phyloP scores from a whole-genome alignment of 2,113 vertebrate genomes.

The Oryzias javanicus region DNA sequence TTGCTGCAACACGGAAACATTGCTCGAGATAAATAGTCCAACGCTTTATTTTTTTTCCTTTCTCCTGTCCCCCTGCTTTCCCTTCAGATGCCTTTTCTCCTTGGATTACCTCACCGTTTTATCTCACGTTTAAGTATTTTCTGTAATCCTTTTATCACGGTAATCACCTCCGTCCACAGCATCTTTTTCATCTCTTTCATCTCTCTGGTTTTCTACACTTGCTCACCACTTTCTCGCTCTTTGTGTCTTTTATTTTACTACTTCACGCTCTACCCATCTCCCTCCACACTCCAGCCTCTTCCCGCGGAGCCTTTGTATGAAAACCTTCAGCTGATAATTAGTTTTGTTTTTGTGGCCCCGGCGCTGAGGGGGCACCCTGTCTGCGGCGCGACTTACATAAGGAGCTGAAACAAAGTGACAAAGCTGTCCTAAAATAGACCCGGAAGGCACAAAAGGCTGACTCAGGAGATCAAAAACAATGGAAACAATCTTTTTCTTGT shows the following conservation, averaged over 20 bases:
- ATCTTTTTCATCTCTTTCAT: constrained; percentile 8
- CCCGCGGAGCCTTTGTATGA: constrained; percentile 1
- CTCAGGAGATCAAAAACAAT: constrained; percentile 25
- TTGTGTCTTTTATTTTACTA: constrained; percentile 15
- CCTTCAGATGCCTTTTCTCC: constrained; percentile 29
- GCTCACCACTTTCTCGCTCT: neutral
- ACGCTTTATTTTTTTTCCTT: constrained; percentile 35
- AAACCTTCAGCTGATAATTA: constrained; percentile 50
- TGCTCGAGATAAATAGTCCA: constrained; percentile 30
- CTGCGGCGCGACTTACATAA: constrained; percentile 20
- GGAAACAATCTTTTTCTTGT: constrained; percentile 13
- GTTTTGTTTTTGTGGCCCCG: constrained; percentile 39
- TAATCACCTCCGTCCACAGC: neutral
- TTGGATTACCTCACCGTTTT: constrained; percentile 23
- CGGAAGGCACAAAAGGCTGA: constrained; percentile 18
- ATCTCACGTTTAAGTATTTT: constrained; percentile 22
- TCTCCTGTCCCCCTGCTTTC: constrained; percentile 20
- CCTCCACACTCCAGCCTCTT: neutral
- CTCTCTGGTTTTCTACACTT: neutral
- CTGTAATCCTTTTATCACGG: constrained; percentile 19
- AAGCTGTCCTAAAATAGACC: constrained; percentile 34
- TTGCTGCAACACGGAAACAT: constrained; percentile 16
- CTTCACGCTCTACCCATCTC: neutral
- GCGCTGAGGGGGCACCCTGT: constrained; percentile 20
- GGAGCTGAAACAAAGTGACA: constrained; percentile 31